Conservation (phyloP, 2,888 invertebrate genomes). For the Dicroscelio sp. region DNA sequence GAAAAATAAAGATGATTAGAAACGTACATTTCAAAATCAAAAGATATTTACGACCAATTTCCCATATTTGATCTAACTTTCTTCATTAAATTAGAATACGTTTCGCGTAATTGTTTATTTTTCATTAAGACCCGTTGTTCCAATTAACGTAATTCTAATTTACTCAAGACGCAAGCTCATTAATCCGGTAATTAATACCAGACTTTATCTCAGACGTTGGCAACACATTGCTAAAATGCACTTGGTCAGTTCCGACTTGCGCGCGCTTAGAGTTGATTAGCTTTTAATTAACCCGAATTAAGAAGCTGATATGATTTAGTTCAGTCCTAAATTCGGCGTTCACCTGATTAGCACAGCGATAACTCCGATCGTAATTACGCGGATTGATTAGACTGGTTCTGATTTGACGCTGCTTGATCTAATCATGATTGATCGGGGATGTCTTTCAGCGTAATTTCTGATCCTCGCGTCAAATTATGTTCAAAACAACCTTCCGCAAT, state of each 20-base stretch:
- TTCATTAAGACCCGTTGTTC: too few relatives aligned
- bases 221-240: background rate
- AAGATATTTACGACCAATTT: too few relatives aligned
- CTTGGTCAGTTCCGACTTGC: slow-evolving; percentile 6
- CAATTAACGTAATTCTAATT: background rate
- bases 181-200: background rate
- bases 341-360: slow-evolving; percentile 1
- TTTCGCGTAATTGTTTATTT: too few relatives aligned
- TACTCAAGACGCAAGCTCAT: background rate
- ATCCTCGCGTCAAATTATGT: too few relatives aligned
- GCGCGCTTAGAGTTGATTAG: slow-evolving; percentile 11
- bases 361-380: slow-evolving; percentile 22
- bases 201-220: background rate
- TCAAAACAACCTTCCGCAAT: too few relatives aligned
- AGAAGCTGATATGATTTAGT: slow-evolving; percentile 19
- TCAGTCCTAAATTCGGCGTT: background rate
- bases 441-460: too few relatives aligned
- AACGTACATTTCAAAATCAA: too few relatives aligned
- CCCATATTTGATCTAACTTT: too few relatives aligned
- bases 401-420: background rate
- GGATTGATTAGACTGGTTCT: slow-evolving; percentile 16
- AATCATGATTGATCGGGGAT: too few relatives aligned
- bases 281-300: slow-evolving; percentile 11
- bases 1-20: too few relatives aligned
- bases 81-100: too few relatives aligned